A percentile compares a stretch with the other conserved stretches of the same genome.
Conservation (phyloP, 2,797 vertebrate species). For the Channallabes apus region DNA sequence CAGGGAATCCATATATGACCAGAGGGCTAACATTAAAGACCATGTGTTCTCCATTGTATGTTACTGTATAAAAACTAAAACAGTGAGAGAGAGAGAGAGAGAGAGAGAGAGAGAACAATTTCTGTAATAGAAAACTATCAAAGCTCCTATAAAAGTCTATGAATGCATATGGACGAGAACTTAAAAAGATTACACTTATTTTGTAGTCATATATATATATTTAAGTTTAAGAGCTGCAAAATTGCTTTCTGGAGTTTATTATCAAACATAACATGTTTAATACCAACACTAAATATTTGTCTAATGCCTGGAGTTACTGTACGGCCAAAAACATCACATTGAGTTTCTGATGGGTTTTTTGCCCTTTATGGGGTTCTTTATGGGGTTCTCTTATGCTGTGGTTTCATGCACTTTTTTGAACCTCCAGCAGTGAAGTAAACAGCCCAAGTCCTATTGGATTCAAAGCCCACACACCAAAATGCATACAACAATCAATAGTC, state of each 20-base stretch:
- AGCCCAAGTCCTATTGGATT: not conserved
- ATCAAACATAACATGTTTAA: slow-evolving; percentile 12
- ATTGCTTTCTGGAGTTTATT: not conserved
- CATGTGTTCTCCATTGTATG: slow-evolving; percentile 50
- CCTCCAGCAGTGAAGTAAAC: not conserved
- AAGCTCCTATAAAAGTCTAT: slow-evolving; percentile 31
- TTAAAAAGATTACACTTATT: slow-evolving; percentile 10
- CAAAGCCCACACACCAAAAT: not conserved
- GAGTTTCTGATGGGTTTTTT: not conserved
- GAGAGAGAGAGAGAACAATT: slow-evolving; percentile 21
- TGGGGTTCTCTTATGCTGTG: not conserved
- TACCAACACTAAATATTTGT: slow-evolving; percentile 9
- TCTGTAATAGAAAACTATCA: not conserved
- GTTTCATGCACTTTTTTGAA: not conserved
- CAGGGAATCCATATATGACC: slow-evolving; percentile 34
- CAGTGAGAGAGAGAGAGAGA: not conserved
- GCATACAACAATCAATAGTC: not conserved
- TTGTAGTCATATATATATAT: not conserved
- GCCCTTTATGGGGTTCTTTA: not conserved
- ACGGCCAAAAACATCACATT: not conserved
- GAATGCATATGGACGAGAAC: slow-evolving; percentile 17
- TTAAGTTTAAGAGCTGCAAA: not conserved
- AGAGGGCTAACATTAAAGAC: slow-evolving; percentile 44
- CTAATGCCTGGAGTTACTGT: not conserved
- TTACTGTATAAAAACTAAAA: slow-evolving; percentile 16